Conservation (phyloP, 2,797 vertebrate species). For the Capromys pilorides region DNA sequence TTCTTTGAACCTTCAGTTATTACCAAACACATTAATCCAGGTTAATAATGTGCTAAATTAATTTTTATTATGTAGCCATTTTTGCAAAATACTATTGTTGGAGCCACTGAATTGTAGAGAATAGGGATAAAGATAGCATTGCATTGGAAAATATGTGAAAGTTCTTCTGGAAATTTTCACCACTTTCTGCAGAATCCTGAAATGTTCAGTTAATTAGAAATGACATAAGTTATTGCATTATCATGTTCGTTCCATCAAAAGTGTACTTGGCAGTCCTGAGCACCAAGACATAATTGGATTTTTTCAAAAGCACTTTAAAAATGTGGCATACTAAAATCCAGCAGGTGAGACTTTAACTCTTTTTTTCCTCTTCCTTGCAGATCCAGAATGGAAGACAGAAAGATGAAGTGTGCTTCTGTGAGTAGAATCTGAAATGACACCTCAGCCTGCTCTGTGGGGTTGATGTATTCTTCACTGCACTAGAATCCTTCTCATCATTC, state of each 20-base stretch:
- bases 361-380: slow-evolving; percentile 16
- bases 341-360: background rate
- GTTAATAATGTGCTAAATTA: background rate
- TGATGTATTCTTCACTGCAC: background rate
- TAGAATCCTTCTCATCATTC: background rate
- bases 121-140: background rate
- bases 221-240: background rate
- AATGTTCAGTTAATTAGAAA: background rate
- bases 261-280: background rate
- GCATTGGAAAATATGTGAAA: background rate
- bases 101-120: background rate
- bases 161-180: background rate
- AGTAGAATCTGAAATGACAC: background rate
- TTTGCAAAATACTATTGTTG: background rate
- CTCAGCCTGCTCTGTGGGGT: background rate
- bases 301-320: background rate
- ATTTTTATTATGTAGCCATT: background rate
- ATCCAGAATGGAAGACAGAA: background rate
- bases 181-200: background rate
- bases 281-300: background rate
- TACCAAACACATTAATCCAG: background rate
- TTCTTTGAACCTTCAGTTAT: background rate
- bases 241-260: background rate
- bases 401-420: background rate
- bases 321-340: background rate